These are phyloP conservation scores for Crematogaster levior DNA, from an alignment of 2,888 invertebrate genomes.

Conservation along the genomic window DNA sequence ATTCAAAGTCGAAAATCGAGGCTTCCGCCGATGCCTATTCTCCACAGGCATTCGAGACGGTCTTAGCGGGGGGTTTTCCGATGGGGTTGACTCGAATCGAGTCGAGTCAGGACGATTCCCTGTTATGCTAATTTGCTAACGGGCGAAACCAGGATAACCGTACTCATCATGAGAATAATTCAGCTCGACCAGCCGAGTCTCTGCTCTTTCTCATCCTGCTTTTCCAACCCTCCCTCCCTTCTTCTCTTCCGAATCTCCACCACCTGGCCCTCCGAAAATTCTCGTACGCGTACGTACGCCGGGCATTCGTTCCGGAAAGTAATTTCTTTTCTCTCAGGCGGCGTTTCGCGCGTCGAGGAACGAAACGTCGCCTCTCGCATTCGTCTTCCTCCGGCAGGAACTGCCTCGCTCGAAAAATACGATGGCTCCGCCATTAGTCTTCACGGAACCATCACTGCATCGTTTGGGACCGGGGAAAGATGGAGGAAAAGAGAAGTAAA, in stretches of 20 bases:
- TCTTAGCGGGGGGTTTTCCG: conserved; percentile 74
- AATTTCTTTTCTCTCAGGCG: conserved; percentile 34
- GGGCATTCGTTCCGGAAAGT: conserved; percentile 55
- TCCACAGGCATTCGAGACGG: conserved; percentile 83
- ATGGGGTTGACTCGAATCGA: conserved; percentile 78
- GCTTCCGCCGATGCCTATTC: conserved; percentile 79
- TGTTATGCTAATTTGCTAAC: conserved; percentile 85
- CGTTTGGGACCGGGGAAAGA: conserved; percentile 1
- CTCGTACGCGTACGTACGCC: conserved; percentile 2
- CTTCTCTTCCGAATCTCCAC: conserved; percentile 24
- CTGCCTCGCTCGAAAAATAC: conserved; percentile 48
- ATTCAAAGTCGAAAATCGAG: conserved; percentile 78
- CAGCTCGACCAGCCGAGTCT: conserved; percentile 55
- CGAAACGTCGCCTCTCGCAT: conserved; percentile 50
- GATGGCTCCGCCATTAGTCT: conserved; percentile 58
- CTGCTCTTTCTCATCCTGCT: not conserved
- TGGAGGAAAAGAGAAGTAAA: not conserved
- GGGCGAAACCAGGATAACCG: conserved; percentile 78
- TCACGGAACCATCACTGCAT: conserved; percentile 38
- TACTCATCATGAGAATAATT: conserved; percentile 77
- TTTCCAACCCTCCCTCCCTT: conserved; percentile 13
- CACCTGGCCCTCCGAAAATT: conserved; percentile 54
- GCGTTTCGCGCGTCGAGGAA: conserved; percentile 25
- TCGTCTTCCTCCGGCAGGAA: conserved; percentile 56
- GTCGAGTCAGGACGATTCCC: conserved; percentile 82